phyloP scores from a whole-genome alignment of 2,113 vertebrate genomes.

The Collichthys lucidus region DNA sequence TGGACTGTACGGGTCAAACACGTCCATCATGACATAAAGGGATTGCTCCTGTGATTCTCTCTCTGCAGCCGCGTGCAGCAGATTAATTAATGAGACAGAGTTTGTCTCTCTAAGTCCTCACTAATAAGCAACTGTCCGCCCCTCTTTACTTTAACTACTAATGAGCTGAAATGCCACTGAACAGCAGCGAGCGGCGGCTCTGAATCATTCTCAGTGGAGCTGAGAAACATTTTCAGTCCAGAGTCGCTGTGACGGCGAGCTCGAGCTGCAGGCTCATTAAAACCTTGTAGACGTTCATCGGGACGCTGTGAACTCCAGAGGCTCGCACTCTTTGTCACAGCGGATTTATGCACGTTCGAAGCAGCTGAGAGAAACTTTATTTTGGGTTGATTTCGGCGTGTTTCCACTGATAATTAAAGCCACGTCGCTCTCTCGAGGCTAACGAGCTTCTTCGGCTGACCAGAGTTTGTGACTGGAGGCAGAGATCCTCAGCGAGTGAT shows the following conservation, averaged over 20 bases:
- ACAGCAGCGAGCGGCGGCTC: accelerated
- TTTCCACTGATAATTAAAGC: too few species aligned
- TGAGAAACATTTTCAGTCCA: neutral
- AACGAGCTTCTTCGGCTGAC: too few species aligned
- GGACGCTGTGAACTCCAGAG: neutral
- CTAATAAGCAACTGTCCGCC: conserved; percentile 30
- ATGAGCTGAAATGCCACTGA: conserved; percentile 27
- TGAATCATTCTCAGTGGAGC: neutral
- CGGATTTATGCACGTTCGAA: neutral
- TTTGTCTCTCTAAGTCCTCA: neutral
- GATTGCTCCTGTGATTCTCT: neutral
- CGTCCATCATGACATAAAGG: too few species aligned
- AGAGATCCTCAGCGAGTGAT: too few species aligned
- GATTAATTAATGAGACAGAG: conserved; percentile 22
- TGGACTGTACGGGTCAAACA: too few species aligned
- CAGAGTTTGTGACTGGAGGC: too few species aligned
- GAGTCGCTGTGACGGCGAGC: neutral
- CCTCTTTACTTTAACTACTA: conserved; percentile 13
- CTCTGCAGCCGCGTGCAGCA: neutral
- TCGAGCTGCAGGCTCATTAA: conserved; percentile 19
- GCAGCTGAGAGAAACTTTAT: too few species aligned
- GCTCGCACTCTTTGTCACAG: neutral
- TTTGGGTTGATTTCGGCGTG: too few species aligned
- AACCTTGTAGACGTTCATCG: neutral
- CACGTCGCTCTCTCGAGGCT: too few species aligned